Percentiles rank a stretch among this genome's conserved stretches.
Conservation (phyloP, 1,140 invertebrate species). For the Colletes latitarsis region DNA sequence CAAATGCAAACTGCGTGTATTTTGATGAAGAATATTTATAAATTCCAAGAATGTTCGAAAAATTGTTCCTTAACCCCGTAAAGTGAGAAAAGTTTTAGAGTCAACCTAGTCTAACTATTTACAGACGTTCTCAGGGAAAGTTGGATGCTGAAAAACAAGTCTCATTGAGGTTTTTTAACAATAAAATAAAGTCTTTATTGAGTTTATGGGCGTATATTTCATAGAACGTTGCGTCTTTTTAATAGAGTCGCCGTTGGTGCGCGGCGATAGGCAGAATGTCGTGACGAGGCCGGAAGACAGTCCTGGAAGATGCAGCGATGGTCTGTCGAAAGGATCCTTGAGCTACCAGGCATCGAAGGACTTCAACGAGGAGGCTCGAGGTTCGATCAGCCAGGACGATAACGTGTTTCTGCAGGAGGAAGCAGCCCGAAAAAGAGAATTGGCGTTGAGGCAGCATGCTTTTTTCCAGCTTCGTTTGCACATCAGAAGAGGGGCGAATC, state of each 20-base stretch:
- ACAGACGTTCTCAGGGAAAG: no score
- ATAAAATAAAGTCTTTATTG: no score
- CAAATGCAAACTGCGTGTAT: no score
- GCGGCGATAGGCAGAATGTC: constrained; percentile 58
- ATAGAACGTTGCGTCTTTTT: not conserved
- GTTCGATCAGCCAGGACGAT: constrained; percentile 49
- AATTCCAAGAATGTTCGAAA: no score
- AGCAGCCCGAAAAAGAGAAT: constrained; percentile 84
- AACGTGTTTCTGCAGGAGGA: constrained; percentile 82
- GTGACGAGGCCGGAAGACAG: constrained; percentile 64
- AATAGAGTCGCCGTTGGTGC: constrained; percentile 72
- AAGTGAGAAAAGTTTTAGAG: no score
- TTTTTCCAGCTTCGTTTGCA: constrained; percentile 95
- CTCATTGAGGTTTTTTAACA: no score
- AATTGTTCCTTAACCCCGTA: no score
- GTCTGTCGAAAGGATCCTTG: constrained; percentile 60
- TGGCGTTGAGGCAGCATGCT: constrained; percentile 89
- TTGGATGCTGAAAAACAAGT: no score
- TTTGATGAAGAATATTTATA: no score
- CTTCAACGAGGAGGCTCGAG: constrained; percentile 37
- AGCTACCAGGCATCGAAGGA: constrained; percentile 47
- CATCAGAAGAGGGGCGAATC: constrained; percentile 92
- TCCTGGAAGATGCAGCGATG: constrained; percentile 66
- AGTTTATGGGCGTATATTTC: not conserved
- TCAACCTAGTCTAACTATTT: no score